phyloP scores from a whole-genome alignment of 2,888 invertebrate genomes.

The Cecidostiba fungosa region DNA sequence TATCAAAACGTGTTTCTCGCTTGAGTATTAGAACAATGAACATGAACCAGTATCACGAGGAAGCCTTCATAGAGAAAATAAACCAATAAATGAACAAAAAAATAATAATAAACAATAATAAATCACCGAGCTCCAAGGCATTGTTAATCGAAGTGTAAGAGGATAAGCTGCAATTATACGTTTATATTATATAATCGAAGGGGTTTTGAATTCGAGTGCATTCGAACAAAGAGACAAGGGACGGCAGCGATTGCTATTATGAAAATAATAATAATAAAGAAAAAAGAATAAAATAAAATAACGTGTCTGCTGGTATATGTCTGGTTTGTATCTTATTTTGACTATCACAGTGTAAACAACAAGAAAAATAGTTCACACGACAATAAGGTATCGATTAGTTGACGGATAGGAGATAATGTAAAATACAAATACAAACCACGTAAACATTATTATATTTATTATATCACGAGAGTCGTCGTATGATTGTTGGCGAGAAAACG shows the following conservation, averaged over 20 bases:
- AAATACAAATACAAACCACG: slow-evolving; percentile 78
- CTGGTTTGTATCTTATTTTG: slow-evolving; percentile 65
- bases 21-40: slow-evolving; percentile 37
- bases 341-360: slow-evolving; percentile 64
- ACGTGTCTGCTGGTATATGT: slow-evolving; percentile 55
- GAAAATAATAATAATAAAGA: slow-evolving; percentile 15
- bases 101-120: slow-evolving; percentile 8
- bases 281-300: slow-evolving; percentile 48
- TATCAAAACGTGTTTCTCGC: slow-evolving; percentile 50
- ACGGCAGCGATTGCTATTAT: slow-evolving; percentile 30
- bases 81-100: slow-evolving; percentile 27
- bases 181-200: slow-evolving; percentile 8
- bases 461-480: slow-evolving; percentile 73
- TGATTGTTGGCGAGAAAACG: slow-evolving; percentile 67
- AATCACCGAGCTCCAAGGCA: slow-evolving; percentile 1
- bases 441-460: slow-evolving; percentile 79
- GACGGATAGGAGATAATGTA: slow-evolving; percentile 76
- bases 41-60: slow-evolving; percentile 32
- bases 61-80: slow-evolving; percentile 52
- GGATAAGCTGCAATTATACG: slow-evolving; percentile 40
- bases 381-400: slow-evolving; percentile 80
- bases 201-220: slow-evolving; percentile 59
- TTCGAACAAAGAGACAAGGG: slow-evolving; percentile 47
- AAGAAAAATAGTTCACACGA: slow-evolving; percentile 78
- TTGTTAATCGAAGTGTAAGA: slow-evolving; percentile 34